phyloP scores from a whole-genome alignment of 1,140 invertebrate species.

The Spodoptera litura region DNA sequence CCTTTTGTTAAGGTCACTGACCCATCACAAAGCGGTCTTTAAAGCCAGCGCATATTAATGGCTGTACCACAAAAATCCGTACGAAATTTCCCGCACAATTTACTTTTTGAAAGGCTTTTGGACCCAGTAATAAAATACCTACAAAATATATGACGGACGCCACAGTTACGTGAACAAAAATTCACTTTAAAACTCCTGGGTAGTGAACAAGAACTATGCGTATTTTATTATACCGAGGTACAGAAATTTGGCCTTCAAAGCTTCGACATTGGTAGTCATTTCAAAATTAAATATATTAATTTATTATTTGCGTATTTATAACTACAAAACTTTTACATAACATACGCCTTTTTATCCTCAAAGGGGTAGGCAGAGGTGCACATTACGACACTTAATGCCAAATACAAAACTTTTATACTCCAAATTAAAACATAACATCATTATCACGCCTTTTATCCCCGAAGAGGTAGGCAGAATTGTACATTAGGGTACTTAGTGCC shows the following conservation, averaged over 20 bases:
- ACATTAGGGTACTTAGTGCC: too few relatives aligned
- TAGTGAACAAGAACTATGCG: neutral
- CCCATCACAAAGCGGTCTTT: neutral
- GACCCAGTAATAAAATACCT: neutral
- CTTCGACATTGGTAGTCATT: too few relatives aligned
- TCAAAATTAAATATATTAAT: too few relatives aligned
- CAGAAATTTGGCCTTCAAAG: neutral
- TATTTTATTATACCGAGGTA: neutral
- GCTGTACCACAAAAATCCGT: neutral
- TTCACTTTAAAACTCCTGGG: neutral
- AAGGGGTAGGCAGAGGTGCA: too few relatives aligned
- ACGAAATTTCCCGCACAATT: conserved; percentile 14
- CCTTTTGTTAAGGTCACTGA: neutral
- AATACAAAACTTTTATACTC: too few relatives aligned
- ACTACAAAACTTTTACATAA: too few relatives aligned
- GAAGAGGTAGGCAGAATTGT: too few relatives aligned
- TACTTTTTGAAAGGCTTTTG: neutral
- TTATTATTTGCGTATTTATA: too few relatives aligned
- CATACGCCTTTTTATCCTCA: too few relatives aligned
- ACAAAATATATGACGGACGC: conserved; percentile 2
- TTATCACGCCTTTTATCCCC: too few relatives aligned
- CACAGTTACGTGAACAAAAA: conserved; percentile 8
- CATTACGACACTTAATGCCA: too few relatives aligned
- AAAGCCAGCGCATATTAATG: conserved; percentile 11
- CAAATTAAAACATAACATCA: too few relatives aligned